Percentiles rank a stretch among this genome's conserved stretches.
Evolutionary conservation across 2,797 vertebrate genomes (phyloP).

Genomic region (Chromobotia macracanthus): DNA sequence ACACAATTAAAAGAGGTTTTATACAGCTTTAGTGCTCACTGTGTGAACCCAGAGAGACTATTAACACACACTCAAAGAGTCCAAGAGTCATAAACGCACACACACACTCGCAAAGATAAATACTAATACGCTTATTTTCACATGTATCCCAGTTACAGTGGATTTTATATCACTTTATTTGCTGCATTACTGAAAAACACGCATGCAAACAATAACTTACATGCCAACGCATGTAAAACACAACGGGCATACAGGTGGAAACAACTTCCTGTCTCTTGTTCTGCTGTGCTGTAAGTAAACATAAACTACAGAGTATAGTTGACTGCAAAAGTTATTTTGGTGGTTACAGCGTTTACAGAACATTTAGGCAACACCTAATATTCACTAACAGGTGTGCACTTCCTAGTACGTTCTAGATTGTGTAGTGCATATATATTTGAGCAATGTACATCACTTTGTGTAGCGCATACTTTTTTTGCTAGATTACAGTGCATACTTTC

Average conservation of each 20-base stretch:
- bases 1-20: constrained; percentile 58
- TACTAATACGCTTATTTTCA: constrained; percentile 1
- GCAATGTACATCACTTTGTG: not conserved
- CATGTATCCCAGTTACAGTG: not conserved
- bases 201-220: not conserved
- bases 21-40: constrained; percentile 49
- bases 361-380: too few relatives aligned
- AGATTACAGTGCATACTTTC: too few relatives aligned
- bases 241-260: too few relatives aligned
- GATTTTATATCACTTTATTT: not conserved
- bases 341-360: too few relatives aligned
- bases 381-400: too few relatives aligned
- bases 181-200: not conserved
- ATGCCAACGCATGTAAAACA: too few relatives aligned
- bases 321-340: too few relatives aligned
- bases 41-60: constrained; percentile 54
- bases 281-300: too few relatives aligned
- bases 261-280: too few relatives aligned
- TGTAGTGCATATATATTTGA: not conserved
- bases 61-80: constrained; percentile 44
- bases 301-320: not conserved
- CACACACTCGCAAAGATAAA: constrained; percentile 11
- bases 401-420: not conserved
- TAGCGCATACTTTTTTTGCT: not conserved
- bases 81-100: constrained; percentile 34